Evolutionary conservation across 2,113 vertebrate genomes (phyloP), one percentile per base, ranked within the genome.

Genomic region (Ochotona princeps): DNA sequence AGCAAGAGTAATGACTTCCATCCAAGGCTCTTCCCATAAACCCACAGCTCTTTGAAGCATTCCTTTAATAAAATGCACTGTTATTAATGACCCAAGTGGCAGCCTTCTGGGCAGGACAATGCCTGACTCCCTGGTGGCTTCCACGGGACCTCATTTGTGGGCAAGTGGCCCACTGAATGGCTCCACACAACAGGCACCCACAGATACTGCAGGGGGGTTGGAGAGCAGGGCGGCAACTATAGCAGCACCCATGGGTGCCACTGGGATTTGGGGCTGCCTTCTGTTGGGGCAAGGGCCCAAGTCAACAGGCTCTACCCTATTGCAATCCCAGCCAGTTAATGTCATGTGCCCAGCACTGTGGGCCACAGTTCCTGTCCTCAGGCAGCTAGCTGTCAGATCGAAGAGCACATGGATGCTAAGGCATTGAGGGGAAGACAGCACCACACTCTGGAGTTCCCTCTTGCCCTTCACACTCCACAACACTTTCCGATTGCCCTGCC

Each of bases 41-140:
- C 98, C 97, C 97, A 79, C 97, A 97, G 94, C 94, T 95, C 98
- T 98, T 98, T 98, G 98, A 98, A 98, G 98, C 97, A 98, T 98
- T 98, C 98, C 98, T 98, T 98, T 98, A 98, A 98, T 98, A 98
- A 98, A 98, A 97, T 97, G 97, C 93, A 91, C 96, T 98, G 87
- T 96, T 96, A 98, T 97, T 98, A 98, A 98, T 98, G 98, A 98
- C 96, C 98, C 72, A 91, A 97, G 94, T 97, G 96, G 97, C 97
- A 98, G 97, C 90, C 97, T 97, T 98, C 97, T 98, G 97, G 97
- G 96, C 97, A 97, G 98, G 97, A 98, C 97, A 98, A 97, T 98
- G 97, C 93, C 73, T 74, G 20, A 15, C 95, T 96, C 97, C 97
- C 97, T 96, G 96, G 97, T 9, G 89, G 92, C 72, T 84, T 95